Percentiles rank a stretch among this genome's conserved stretches.
These are phyloP conservation scores for Phycodurus eques DNA, from an alignment of 2,113 vertebrate species.

Conservation along the genomic window DNA sequence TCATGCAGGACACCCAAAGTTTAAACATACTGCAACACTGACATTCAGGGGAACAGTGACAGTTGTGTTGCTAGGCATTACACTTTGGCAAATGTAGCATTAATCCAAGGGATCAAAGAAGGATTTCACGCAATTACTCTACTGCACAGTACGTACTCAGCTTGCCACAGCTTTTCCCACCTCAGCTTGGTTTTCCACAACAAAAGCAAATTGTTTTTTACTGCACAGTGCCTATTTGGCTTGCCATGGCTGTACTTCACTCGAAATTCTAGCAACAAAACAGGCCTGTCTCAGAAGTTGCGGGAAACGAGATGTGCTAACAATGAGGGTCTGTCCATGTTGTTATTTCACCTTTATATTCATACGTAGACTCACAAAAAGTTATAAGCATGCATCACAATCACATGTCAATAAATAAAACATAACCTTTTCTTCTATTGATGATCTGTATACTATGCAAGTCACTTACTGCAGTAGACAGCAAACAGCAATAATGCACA, in stretches of 20 bases:
- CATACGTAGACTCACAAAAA: neutral
- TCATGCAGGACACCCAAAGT: conserved; percentile 1
- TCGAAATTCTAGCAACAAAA: neutral
- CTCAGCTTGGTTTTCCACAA: neutral
- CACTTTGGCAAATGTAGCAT: neutral
- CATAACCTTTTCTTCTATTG: neutral
- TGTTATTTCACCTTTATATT: neutral
- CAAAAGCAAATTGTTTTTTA: neutral
- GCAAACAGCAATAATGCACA: neutral
- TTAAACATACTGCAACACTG: conserved; percentile 4
- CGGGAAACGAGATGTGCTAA: neutral
- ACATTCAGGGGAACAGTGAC: conserved; percentile 3
- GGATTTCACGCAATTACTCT: neutral
- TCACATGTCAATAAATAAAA: neutral
- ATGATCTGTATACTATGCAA: neutral
- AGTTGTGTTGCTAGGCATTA: conserved; percentile 1
- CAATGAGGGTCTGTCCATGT: neutral
- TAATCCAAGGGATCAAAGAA: neutral
- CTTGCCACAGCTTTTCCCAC: neutral
- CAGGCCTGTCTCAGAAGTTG: neutral
- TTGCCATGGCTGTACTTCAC: neutral
- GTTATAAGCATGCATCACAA: neutral
- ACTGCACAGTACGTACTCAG: neutral
- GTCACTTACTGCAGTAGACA: neutral
- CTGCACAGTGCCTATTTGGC: neutral